Evolutionary conservation across 64 coral and sea anemone genomes (phyloP).

Genomic region (Montipora sp.): DNA sequence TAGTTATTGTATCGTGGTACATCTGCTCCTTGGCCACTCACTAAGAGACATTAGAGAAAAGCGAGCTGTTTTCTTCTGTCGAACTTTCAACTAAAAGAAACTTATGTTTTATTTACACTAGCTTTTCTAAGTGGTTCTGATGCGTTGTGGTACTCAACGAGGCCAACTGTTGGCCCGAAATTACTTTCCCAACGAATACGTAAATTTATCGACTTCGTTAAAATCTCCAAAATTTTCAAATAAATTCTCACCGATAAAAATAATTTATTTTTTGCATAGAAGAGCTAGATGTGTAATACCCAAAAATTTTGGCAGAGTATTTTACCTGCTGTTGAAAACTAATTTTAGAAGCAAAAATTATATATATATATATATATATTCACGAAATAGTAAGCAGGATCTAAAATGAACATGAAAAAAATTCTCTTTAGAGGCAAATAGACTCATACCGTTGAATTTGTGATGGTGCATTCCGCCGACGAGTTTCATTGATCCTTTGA

Average conservation of each 20-base stretch:
- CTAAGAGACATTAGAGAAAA: slow-evolving; percentile 44
- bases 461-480: slow-evolving; percentile 59
- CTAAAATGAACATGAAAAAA: slow-evolving; percentile 20
- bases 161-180: slow-evolving; percentile 40
- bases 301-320: neutral
- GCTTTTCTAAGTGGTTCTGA: slow-evolving; percentile 40
- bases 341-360: neutral
- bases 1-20: slow-evolving; percentile 58
- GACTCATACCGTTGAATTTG: slow-evolving; percentile 64
- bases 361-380: neutral
- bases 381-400: neutral
- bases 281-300: neutral
- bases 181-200: slow-evolving; percentile 35
- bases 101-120: slow-evolving; percentile 63
- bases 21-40: slow-evolving; percentile 44
- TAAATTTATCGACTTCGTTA: neutral
- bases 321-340: neutral
- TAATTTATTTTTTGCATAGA: neutral
- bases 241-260: neutral
- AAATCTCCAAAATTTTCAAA: neutral
- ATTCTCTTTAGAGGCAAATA: neutral
- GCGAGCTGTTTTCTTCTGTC: slow-evolving; percentile 56
- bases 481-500: slow-evolving; percentile 75
- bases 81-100: slow-evolving; percentile 40
- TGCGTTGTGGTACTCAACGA: slow-evolving; percentile 20